Evolutionary conservation across 2,888 invertebrate species (phyloP).

Genomic region (Rosalia funebris): DNA sequence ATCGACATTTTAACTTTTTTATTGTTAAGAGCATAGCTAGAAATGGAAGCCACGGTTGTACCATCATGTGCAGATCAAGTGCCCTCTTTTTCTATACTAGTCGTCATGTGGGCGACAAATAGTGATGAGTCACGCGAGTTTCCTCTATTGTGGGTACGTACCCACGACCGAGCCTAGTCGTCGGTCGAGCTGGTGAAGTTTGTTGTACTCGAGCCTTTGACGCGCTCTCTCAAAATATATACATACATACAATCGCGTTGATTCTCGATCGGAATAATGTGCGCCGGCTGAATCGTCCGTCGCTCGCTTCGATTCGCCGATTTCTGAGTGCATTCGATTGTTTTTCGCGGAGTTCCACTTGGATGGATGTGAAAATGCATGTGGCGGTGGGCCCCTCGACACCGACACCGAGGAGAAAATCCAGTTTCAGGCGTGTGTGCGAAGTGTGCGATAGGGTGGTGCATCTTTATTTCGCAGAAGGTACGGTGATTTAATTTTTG

Average conservation of each 20-base stretch:
- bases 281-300: too few species aligned
- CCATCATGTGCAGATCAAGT: too few species aligned
- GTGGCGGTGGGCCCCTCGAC: slow-evolving; percentile 14
- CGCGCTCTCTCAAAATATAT: background rate
- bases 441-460: slow-evolving; percentile 50
- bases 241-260: too few species aligned
- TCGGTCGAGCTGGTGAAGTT: slow-evolving; percentile 4
- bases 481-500: too few species aligned
- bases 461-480: slow-evolving; percentile 50
- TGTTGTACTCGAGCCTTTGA: slow-evolving; percentile 7
- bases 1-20: too few species aligned
- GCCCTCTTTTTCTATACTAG: too few species aligned
- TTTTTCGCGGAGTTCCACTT: slow-evolving; percentile 1
- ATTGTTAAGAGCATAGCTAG: too few species aligned
- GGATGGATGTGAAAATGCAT: slow-evolving; percentile 26
- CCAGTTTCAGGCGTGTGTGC: slow-evolving; percentile 50
- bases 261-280: background rate
- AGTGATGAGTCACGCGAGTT: slow-evolving; percentile 28
- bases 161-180: background rate
- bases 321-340: slow-evolving; percentile 11
- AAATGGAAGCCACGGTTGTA: too few species aligned
- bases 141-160: slow-evolving; percentile 29
- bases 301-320: background rate
- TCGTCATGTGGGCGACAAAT: slow-evolving; percentile 22
- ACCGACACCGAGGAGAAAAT: slow-evolving; percentile 44